phyloP scores from a whole-genome alignment of 2,797 vertebrate species.

The Phalloptychus januarius region DNA sequence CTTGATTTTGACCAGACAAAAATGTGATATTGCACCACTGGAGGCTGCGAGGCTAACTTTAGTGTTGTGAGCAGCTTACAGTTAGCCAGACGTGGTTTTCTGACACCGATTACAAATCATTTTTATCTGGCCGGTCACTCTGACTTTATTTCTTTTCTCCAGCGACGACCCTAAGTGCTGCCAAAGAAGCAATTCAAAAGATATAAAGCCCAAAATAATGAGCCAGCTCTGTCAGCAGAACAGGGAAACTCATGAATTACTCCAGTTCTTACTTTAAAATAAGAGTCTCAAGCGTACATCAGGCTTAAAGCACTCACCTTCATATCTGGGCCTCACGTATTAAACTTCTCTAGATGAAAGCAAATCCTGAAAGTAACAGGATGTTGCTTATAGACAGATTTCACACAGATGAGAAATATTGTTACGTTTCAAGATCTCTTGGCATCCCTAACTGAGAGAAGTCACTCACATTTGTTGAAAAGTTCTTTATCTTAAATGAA shows the following conservation, averaged over 20 bases:
- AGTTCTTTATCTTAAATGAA: background rate
- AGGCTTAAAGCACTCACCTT: background rate
- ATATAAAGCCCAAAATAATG: background rate
- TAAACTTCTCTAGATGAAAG: background rate
- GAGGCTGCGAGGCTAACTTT: background rate
- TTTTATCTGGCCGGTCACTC: background rate
- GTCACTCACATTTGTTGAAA: background rate
- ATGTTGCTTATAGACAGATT: background rate
- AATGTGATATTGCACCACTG: background rate
- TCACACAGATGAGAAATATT: background rate
- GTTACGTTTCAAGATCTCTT: background rate
- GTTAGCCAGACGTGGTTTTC: conserved; percentile 1
- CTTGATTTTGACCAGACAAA: background rate
- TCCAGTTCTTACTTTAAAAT: background rate
- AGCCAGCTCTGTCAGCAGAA: background rate
- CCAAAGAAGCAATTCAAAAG: background rate
- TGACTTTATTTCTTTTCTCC: background rate
- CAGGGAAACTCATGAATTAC: background rate
- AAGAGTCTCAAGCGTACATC: background rate
- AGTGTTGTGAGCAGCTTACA: background rate
- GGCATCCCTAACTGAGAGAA: background rate
- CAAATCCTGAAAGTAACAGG: background rate
- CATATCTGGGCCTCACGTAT: background rate
- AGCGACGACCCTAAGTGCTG: background rate
- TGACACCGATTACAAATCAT: background rate